Evolutionary conservation across 2,113 vertebrate species (phyloP).

Genomic region (Galemys pyrenaicus): DNA sequence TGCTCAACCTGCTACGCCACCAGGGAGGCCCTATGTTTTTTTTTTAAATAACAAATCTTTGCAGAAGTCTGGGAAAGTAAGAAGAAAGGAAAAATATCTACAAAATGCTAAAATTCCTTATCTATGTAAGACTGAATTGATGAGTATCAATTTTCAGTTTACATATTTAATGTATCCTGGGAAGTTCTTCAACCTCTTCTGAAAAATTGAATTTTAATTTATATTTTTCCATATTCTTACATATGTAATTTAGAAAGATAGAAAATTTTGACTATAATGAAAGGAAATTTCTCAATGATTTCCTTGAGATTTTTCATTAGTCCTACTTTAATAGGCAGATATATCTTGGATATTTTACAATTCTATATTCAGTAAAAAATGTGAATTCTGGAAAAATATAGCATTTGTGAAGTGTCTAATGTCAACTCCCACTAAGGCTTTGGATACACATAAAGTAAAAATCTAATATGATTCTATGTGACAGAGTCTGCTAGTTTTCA

Average conservation of each 20-base stretch:
- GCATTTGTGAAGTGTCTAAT: constrained; percentile 32
- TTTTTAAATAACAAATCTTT: no score
- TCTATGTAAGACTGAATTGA: neutral
- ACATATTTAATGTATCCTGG: neutral
- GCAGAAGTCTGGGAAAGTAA: no score
- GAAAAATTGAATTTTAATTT: constrained; percentile 59
- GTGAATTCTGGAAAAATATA: neutral
- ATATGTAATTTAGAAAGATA: neutral
- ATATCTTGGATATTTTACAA: constrained; percentile 44
- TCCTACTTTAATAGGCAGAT: constrained; percentile 24
- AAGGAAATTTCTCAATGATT: neutral
- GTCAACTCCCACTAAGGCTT: neutral
- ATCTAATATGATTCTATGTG: neutral
- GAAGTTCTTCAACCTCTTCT: neutral
- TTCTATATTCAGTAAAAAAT: constrained; percentile 3
- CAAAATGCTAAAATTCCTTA: neutral
- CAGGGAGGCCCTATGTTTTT: no score
- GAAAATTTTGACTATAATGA: neutral
- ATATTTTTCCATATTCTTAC: constrained; percentile 30
- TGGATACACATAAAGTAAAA: neutral
- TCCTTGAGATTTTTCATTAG: constrained; percentile 34
- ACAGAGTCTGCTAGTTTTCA: neutral
- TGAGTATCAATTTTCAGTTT: constrained; percentile 30
- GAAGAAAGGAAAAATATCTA: neutral
- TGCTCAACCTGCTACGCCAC: no score